Conservation (phyloP, 2,113 vertebrate genomes). For the Ceuthmochares aereus region DNA sequence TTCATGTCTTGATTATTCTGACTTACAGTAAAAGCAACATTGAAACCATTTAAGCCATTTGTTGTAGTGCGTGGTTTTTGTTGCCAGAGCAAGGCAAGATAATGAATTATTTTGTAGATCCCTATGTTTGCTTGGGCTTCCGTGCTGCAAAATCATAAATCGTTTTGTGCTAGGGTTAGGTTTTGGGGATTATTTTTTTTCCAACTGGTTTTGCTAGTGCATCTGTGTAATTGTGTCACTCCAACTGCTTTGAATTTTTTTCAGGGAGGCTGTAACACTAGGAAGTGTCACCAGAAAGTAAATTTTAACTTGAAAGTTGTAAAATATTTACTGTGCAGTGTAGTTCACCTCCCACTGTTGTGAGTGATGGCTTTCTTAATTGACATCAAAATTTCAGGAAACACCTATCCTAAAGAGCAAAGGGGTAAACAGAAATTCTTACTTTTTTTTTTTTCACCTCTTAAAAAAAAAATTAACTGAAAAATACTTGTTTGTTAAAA, state of each 20-base stretch:
- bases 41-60: neutral
- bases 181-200: neutral
- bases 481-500: neutral
- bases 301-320: neutral
- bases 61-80: neutral
- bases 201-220: neutral
- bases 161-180: neutral
- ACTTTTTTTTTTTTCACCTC: neutral
- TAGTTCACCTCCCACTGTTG: neutral
- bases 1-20: neutral
- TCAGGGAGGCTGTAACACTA: neutral
- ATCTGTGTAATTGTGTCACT: neutral
- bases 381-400: neutral
- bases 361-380: neutral
- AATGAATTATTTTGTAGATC: neutral
- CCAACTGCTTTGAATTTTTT: neutral
- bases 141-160: neutral
- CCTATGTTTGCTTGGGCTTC: neutral
- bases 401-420: neutral
- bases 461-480: neutral
- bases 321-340: accelerated
- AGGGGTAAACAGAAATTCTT: neutral
- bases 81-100: neutral
- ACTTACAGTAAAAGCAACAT: neutral
- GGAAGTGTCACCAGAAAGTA: neutral